Evolutionary conservation across 2,888 invertebrate genomes (phyloP).

Genomic region (Oscheius sp.): DNA sequence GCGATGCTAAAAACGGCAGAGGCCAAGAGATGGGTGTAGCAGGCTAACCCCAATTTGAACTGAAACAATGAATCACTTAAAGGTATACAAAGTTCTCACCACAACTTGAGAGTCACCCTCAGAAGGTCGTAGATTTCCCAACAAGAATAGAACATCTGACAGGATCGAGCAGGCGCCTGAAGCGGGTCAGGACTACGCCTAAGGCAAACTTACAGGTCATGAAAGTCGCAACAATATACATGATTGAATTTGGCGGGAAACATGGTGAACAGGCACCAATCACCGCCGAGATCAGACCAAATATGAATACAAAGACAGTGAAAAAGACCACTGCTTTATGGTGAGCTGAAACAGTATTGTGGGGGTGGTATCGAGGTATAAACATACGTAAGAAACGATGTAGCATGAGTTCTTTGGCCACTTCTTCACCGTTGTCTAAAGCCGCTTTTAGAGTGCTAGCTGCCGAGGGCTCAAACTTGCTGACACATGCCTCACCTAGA

Average conservation of each 20-base stretch:
- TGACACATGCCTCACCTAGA: slow-evolving; percentile 50
- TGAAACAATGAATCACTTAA: slow-evolving; percentile 18
- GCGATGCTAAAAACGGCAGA: slow-evolving; percentile 46
- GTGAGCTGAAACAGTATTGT: slow-evolving; percentile 49
- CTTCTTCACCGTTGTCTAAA: slow-evolving; percentile 48
- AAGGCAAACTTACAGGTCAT: slow-evolving; percentile 51
- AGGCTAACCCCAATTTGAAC: slow-evolving; percentile 49
- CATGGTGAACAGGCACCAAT: slow-evolving; percentile 62
- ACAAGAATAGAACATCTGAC: slow-evolving; percentile 56
- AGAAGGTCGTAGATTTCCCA: slow-evolving; percentile 7
- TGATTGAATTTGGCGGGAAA: slow-evolving; percentile 61
- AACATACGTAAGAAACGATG: slow-evolving; percentile 61
- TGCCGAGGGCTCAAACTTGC: slow-evolving; percentile 54
- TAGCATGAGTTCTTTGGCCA: slow-evolving; percentile 47
- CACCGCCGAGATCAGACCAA: slow-evolving; percentile 51
- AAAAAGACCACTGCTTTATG: slow-evolving; percentile 65
- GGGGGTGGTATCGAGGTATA: background rate
- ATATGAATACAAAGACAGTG: slow-evolving; percentile 60
- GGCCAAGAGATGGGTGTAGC: slow-evolving; percentile 50
- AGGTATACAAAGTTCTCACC: background rate
- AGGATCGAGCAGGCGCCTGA: slow-evolving; percentile 56
- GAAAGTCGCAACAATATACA: slow-evolving; percentile 61
- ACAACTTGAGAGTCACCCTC: background rate
- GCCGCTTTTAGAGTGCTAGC: slow-evolving; percentile 48
- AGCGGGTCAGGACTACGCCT: background rate